Base-by-base conservation (phyloP, 2,113 vertebrate species). In the Pollimyrus isidori region DNA sequence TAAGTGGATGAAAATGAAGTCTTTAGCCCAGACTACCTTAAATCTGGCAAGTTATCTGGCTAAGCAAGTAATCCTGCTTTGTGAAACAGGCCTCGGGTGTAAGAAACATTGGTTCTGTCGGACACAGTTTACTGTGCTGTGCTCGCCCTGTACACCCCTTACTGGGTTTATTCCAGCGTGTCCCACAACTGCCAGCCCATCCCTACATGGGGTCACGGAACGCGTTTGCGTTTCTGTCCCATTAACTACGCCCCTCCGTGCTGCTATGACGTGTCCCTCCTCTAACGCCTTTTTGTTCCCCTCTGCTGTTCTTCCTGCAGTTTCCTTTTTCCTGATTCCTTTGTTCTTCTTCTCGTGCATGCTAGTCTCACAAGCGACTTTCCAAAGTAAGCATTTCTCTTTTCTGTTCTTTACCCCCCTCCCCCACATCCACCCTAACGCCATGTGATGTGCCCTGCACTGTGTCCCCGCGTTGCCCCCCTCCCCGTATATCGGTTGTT, bases 331-430 rank as follows among this genome's bases (percentile, higher is more conserved):
- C 93, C 92, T 92, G 90, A 92, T 92, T 95, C 97, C 95, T 97
- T 97, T 97, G 94, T 95, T 97, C 95, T 95, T 96, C 96, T 96
- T 96, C 94, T 89, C 26, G 92, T 97, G 95, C 96, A 97, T 97
- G 97, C 95, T 97, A 98, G 98, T 98, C 97, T 98, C 97, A 97
- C 97, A 98, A 98, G 97, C 97, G 97, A 97, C 97, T 99, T 96
- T 98, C 97, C 96, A 98, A 99, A 99, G 98, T 98, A 99, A 98
- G 97, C 97, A 96, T 97, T 96, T 95, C 96, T 97, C 97, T 96
- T 95, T 94, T 94, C 93, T 96, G 95, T 97, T 95, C 90, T 93
- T 92, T 89, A 90, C 90, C 73, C 90, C 89, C 52, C 86, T 90
- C 87, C 90, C 49, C 49, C 73, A 92, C 88, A 48, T 91, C 90